Percentiles rank a stretch among this genome's conserved stretches.
These are phyloP conservation scores for Mythimna impura DNA, from an alignment of 2,888 invertebrate genomes.

Conservation along the genomic window DNA sequence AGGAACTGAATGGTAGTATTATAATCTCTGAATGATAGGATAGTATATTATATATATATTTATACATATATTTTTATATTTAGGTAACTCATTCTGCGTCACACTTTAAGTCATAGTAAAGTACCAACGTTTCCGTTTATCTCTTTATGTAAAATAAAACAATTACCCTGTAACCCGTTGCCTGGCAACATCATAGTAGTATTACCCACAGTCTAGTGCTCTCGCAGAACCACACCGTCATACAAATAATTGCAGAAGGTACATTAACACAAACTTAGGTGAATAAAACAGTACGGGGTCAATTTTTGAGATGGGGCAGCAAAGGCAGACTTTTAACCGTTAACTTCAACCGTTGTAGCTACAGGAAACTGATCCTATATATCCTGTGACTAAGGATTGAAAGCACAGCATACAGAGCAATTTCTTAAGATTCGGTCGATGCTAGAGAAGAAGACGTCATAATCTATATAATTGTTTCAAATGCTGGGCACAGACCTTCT, in stretches of 20 bases:
- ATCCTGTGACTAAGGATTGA: neutral
- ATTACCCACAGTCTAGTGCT: constrained; percentile 58
- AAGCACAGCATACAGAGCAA: neutral
- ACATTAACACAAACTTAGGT: neutral
- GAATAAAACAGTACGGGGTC: neutral
- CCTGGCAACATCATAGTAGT: constrained; percentile 14
- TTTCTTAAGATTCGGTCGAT: neutral
- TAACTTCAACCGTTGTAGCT: too few relatives aligned
- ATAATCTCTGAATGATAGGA: too few relatives aligned
- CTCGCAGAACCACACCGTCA: constrained; percentile 28
- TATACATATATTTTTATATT: too few relatives aligned
- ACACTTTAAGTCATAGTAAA: neutral
- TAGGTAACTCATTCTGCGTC: neutral
- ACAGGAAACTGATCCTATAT: too few relatives aligned
- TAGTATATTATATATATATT: too few relatives aligned
- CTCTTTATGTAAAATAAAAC: neutral
- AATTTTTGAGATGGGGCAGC: too few relatives aligned
- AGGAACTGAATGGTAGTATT: too few relatives aligned
- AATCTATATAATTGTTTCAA: neutral
- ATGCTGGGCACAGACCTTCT: neutral
- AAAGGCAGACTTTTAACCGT: too few relatives aligned
- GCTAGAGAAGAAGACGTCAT: neutral
- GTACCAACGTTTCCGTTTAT: neutral
- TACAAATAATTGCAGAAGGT: constrained; percentile 22
- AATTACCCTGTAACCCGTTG: neutral